Evolutionary conservation across 2,888 invertebrate species (phyloP).

Genomic region (Cecidostiba fungosa): DNA sequence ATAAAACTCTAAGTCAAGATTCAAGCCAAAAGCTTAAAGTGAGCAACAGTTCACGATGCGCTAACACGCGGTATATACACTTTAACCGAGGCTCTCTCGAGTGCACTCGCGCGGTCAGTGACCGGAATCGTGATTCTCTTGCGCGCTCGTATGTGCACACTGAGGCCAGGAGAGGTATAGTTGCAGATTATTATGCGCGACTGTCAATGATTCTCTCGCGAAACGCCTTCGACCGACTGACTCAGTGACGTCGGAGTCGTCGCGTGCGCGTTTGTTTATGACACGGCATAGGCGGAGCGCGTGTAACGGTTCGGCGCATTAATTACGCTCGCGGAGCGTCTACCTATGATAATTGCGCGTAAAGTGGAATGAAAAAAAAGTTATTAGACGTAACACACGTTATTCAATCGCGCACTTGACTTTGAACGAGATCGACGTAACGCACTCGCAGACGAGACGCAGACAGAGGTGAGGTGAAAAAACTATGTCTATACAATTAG

Average conservation of each 20-base stretch:
- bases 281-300: not conserved
- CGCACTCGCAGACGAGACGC: not conserved
- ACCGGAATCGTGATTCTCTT: conserved; percentile 64
- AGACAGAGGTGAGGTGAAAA: conserved; percentile 15
- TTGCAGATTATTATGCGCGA: conserved; percentile 61
- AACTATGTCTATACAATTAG: not conserved
- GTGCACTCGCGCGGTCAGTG: conserved; percentile 62
- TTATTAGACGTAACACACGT: conserved; percentile 13
- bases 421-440: conserved; percentile 49
- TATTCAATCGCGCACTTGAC: conserved; percentile 56
- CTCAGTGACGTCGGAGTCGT: conserved; percentile 38
- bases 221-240: conserved; percentile 57
- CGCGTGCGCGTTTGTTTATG: conserved; percentile 50
- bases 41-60: not conserved
- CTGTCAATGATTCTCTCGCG: conserved; percentile 32
- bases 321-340: conserved; percentile 27
- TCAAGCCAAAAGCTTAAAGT: not conserved
- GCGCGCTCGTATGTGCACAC: conserved; percentile 33
- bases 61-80: not conserved
- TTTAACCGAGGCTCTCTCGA: not conserved
- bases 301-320: conserved; percentile 25
- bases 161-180: conserved; percentile 54
- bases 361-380: conserved; percentile 20
- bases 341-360: conserved; percentile 35
- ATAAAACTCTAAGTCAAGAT: not conserved